Percentiles rank a stretch among this genome's conserved stretches.
phyloP scores from a whole-genome alignment of 2,113 vertebrate genomes.

The Balaeniceps rex region DNA sequence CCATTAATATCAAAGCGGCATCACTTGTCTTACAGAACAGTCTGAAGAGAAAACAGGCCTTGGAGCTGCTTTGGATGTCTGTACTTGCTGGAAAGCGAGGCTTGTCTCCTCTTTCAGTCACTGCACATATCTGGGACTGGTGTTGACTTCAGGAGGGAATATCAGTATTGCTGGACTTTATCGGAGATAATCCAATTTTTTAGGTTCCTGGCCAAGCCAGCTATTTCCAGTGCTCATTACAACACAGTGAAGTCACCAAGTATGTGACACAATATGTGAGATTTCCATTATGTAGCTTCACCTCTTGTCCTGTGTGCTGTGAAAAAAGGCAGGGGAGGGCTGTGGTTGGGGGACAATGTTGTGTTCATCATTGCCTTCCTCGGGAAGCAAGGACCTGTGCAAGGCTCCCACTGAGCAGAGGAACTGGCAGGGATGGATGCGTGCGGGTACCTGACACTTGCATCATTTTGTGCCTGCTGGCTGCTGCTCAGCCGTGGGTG shows the following conservation, averaged over 20 bases:
- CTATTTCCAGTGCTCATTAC: not conserved
- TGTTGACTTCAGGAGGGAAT: not conserved
- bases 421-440: not conserved
- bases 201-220: not conserved
- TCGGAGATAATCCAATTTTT: not conserved
- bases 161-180: not conserved
- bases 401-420: not conserved
- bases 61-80: not conserved
- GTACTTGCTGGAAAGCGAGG: not conserved
- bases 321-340: not conserved
- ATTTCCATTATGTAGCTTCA: not conserved
- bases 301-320: not conserved
- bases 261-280: not conserved
- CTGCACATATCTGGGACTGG: not conserved
- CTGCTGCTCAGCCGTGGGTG: not conserved
- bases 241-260: not conserved
- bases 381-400: accelerated
- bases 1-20: not conserved
- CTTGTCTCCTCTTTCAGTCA: not conserved
- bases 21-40: not conserved
- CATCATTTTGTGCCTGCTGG: not conserved
- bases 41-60: not conserved
- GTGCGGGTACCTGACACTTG: not conserved
- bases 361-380: not conserved
- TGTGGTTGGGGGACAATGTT: not conserved